phyloP scores from a whole-genome alignment of 1,140 invertebrate genomes.

The Dysdera silvatica region DNA sequence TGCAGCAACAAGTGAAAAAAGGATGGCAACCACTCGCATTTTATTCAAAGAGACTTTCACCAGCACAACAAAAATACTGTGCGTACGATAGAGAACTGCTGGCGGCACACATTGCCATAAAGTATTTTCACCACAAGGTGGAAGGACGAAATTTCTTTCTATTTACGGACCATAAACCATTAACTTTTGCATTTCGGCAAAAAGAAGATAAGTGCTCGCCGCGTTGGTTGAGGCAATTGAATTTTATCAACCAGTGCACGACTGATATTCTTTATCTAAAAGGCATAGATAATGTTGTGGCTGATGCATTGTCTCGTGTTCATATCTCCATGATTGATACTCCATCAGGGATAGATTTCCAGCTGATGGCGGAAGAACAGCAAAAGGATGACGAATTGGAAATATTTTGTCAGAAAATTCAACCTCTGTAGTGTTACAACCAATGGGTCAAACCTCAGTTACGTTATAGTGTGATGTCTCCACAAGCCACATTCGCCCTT shows the following conservation, averaged over 20 bases:
- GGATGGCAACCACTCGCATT: constrained; percentile 28
- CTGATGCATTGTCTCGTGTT: constrained; percentile 20
- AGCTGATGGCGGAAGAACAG: constrained; percentile 8
- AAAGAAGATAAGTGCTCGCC: constrained; percentile 29
- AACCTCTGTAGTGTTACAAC: background rate
- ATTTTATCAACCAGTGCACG: constrained; percentile 42
- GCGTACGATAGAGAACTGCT: constrained; percentile 36
- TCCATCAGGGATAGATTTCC: background rate
- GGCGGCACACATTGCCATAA: constrained; percentile 33
- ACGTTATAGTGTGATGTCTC: constrained; percentile 11
- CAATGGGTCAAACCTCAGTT: background rate
- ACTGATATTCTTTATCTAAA: constrained; percentile 41
- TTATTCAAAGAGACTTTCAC: constrained; percentile 23
- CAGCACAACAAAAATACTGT: constrained; percentile 20
- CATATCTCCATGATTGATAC: background rate
- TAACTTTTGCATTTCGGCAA: constrained; percentile 33
- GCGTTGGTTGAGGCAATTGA: constrained; percentile 36
- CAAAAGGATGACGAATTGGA: constrained; percentile 9
- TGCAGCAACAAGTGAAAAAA: constrained; percentile 13
- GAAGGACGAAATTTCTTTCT: constrained; percentile 37
- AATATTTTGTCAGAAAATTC: background rate
- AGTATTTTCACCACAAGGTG: constrained; percentile 36
- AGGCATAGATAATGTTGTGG: constrained; percentile 38
- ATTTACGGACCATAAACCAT: constrained; percentile 37
- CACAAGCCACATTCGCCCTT: background rate